phyloP scores from a whole-genome alignment of 2,888 invertebrate species.

The Tachina fera region DNA sequence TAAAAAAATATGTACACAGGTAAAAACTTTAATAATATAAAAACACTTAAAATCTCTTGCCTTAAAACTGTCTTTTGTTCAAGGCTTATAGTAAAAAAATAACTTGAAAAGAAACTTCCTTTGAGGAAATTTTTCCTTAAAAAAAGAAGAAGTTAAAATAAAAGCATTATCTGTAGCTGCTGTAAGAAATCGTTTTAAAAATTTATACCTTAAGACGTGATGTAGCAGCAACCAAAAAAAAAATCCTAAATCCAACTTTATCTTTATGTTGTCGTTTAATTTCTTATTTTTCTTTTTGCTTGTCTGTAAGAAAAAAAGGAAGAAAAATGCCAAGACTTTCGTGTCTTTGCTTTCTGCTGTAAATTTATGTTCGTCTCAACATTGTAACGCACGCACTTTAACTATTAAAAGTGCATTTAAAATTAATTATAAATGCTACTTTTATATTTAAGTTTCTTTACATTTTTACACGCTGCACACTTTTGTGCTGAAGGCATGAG shows the following conservation, averaged over 20 bases:
- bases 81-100: slow-evolving; percentile 24
- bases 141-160: neutral
- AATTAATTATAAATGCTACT: slow-evolving; percentile 73
- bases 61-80: slow-evolving; percentile 31
- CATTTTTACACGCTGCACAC: slow-evolving; percentile 11
- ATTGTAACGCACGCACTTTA: slow-evolving; percentile 61
- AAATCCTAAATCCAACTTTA: slow-evolving; percentile 31
- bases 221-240: slow-evolving; percentile 4
- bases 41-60: neutral
- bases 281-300: neutral
- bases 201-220: slow-evolving; percentile 48
- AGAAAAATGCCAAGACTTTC: slow-evolving; percentile 11
- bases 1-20: neutral
- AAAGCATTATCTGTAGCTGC: neutral
- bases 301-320: neutral
- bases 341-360: neutral
- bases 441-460: slow-evolving; percentile 51
- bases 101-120: neutral
- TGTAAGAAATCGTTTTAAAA: slow-evolving; percentile 34
- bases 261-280: slow-evolving; percentile 8
- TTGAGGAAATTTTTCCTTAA: slow-evolving; percentile 27
- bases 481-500: neutral
- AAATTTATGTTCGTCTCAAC: slow-evolving; percentile 36
- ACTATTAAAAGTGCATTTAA: slow-evolving; percentile 73
- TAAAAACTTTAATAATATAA: neutral